phyloP scores from a whole-genome alignment of 2,113 vertebrate genomes.

The Rhinoderma darwinii region DNA sequence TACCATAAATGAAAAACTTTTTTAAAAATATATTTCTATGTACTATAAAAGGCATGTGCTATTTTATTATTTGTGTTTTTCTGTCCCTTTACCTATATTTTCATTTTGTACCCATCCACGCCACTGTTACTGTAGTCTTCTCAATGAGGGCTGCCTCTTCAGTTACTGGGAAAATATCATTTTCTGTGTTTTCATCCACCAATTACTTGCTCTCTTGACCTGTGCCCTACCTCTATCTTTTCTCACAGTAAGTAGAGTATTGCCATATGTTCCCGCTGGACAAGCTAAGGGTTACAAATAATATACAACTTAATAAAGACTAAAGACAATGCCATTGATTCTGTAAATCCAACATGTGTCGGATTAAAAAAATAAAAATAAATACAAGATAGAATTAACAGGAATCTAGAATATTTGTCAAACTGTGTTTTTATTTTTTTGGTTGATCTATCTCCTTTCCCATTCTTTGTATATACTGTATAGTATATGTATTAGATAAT shows the following conservation, averaged over 20 bases:
- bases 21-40: no score
- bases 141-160: not conserved
- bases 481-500: no score
- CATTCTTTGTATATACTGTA: no score
- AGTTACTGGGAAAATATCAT: conserved; percentile 6
- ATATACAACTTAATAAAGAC: not conserved
- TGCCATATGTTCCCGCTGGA: not conserved
- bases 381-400: not conserved
- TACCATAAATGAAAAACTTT: no score
- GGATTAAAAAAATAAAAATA: not conserved
- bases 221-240: conserved; percentile 1
- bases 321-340: not conserved
- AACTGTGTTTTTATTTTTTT: not conserved
- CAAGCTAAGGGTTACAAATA: not conserved
- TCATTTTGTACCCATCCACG: not conserved
- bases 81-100: not conserved
- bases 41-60: no score
- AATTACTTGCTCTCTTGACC: conserved; percentile 15
- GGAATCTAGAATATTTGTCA: not conserved
- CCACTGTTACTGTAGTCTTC: not conserved
- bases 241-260: conserved; percentile 5
- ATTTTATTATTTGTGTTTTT: not conserved
- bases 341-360: not conserved
- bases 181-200: conserved; percentile 4
- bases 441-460: not conserved